A percentile compares a stretch with the other conserved stretches of the same genome.
Conservation (phyloP, 1,140 invertebrate species). For the Apis laboriosa region DNA sequence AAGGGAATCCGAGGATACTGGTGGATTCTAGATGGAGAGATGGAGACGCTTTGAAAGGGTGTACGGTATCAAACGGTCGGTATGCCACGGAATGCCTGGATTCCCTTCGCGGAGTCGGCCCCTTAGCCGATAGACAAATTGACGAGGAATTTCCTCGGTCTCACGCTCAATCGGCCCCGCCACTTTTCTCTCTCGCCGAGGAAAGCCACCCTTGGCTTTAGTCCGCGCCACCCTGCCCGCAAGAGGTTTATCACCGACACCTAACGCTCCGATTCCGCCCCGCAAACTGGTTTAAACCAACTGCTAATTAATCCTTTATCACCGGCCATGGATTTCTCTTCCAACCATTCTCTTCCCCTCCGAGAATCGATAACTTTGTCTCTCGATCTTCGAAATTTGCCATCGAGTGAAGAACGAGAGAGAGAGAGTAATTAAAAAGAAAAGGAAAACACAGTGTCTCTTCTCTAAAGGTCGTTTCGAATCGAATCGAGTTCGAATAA, state of each 20-base stretch:
- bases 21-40: not conserved
- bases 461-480: too few relatives aligned
- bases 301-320: conserved; percentile 61
- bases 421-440: too few relatives aligned
- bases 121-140: conserved; percentile 70
- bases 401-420: too few relatives aligned
- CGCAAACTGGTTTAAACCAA: conserved; percentile 51
- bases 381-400: too few relatives aligned
- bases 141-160: conserved; percentile 73
- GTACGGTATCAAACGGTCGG: conserved; percentile 74
- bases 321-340: conserved; percentile 26
- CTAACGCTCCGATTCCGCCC: conserved; percentile 52
- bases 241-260: conserved; percentile 66
- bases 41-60: conserved; percentile 70
- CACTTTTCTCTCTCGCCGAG: conserved; percentile 50
- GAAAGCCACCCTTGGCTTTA: conserved; percentile 32
- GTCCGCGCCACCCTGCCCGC: conserved; percentile 53
- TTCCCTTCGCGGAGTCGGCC: conserved; percentile 54
- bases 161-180: conserved; percentile 66
- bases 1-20: conserved; percentile 22
- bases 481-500: too few relatives aligned
- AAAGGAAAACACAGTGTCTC: too few relatives aligned
- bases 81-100: conserved; percentile 67
- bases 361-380: too few relatives aligned
- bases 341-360: too few relatives aligned